Base-by-base conservation (phyloP, 2,888 invertebrate species). In the Euzophera pinguis region DNA sequence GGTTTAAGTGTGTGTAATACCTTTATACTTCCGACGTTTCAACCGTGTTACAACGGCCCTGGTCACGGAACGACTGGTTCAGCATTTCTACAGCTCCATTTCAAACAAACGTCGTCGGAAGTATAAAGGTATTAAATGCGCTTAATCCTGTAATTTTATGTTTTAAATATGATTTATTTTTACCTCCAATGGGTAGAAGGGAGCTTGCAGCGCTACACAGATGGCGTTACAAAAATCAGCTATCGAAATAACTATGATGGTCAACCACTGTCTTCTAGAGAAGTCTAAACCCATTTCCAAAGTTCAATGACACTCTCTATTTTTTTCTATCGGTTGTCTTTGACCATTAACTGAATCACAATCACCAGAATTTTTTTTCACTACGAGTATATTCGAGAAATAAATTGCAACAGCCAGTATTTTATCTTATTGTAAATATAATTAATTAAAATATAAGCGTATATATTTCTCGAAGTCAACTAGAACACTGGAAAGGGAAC, bases 151-250 rank as follows among this genome's bases (percentile, higher is more conserved):
- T n/a, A n/a, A n/a, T n/a, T n/a, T n/a, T n/a, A n/a, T n/a, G n/a
- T n/a, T n/a, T 9, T 9, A 17, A n/a, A 4, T 10, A 17, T 22
- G 16, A 6, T 52, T 12, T 39, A n/a, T 34, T 56, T 92, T 89
- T 83, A 95, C 95, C 93, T 96, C 96, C 70, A 92, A 91, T 0
- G 96, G 96, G 76, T 96, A 97, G 79, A 97, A 96, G 0, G 96
- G 96, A 1, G 96, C 96, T 73, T 96, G 96, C 1, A 96, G 81
- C 0, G 96, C 95, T 1, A 96, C 95, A 78, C 96, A 95, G 58
- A 96, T 93, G 1, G 96, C 96, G 75, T 95, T 95, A 68, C 95
- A 95, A 80, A 96, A 96, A 81, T 96, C 95, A 12, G 95, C 95
- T 58, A 96, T 92, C 27, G 95, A 94, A 73, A 96, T 95, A 47